Base-by-base conservation (phyloP, 2,888 invertebrate species). In the Auanema freiburgensis region DNA sequence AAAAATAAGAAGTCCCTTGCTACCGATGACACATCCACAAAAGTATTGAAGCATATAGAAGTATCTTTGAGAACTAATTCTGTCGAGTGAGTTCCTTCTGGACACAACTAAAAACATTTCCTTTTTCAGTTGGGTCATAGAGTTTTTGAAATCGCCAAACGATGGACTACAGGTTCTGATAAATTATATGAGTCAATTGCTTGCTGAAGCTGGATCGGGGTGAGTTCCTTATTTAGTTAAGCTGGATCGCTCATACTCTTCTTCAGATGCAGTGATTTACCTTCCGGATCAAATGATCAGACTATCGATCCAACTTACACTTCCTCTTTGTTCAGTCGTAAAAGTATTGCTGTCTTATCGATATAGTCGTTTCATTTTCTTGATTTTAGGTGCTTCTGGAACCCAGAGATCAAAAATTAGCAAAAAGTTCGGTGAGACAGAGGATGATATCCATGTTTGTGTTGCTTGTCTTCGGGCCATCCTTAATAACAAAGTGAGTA, bases 381-480 rank as follows among this genome's bases (percentile, higher is more conserved):
- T 55, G 12, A 23, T 57, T 59, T 10, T 41, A 59, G 59, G 21
- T 16, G 40, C 12, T 24, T 23, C 53, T 12, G 46, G 49, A 12
- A 49, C 49, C n/a, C 25, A 46, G 40, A 33, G 56, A 21, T 46
- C 50, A 16, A 62, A 69, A 59, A 59, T 67, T 24, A 54, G 59
- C 11, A 76, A 76, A 66, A 61, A 66, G 18, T 66, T 63, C 24
- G 79, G 77, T 25, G 73, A 70, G 33, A 73, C 69, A 46, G 79
- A 93, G 70, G 97, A 97, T 85, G 98, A 98, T 85, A 95, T 98
- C 83, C 97, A 98, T 86, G 94, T 97, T 67, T 96, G 96, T 88
- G 95, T 99, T 83, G 92, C 95, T 91, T 98, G 97, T 85, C 90
- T 98, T 88, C 89, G 97, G 64, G 97, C 97, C 78, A 96, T 98